phyloP scores from a whole-genome alignment of 2,797 vertebrate species.

The Neostethus bicornis region DNA sequence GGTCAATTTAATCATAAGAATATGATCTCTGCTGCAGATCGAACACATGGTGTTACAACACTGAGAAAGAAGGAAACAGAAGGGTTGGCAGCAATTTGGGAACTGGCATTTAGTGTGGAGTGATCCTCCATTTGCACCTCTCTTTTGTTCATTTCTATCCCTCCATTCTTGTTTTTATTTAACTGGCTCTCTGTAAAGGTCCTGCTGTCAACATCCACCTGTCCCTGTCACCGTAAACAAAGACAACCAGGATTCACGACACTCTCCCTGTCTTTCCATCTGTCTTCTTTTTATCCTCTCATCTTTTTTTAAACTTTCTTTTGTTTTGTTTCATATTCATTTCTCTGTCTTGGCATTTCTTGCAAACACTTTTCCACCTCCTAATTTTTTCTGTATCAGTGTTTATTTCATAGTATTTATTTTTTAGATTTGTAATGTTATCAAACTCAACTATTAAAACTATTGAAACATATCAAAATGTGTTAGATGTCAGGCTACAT shows the following conservation, averaged over 20 bases:
- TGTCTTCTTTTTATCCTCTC: slow-evolving; percentile 41
- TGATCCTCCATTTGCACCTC: slow-evolving; percentile 63
- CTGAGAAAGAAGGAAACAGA: slow-evolving; percentile 53
- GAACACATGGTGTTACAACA: slow-evolving; percentile 53
- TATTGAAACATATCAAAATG: too few relatives aligned
- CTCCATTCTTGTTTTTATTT: slow-evolving; percentile 68
- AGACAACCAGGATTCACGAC: slow-evolving; percentile 67
- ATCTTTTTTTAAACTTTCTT: slow-evolving; percentile 40
- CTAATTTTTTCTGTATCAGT: slow-evolving; percentile 14
- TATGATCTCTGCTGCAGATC: slow-evolving; percentile 47
- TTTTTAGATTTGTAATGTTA: slow-evolving; percentile 12
- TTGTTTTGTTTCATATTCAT: slow-evolving; percentile 30
- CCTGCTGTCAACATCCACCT: slow-evolving; percentile 77
- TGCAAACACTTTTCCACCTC: slow-evolving; percentile 7
- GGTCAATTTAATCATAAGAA: slow-evolving; percentile 24
- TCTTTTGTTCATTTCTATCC: slow-evolving; percentile 68
- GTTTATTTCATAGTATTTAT: slow-evolving; percentile 14
- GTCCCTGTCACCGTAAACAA: slow-evolving; percentile 79
- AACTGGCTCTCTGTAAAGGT: slow-evolving; percentile 73
- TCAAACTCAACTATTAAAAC: slow-evolving; percentile 1
- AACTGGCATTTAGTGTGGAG: slow-evolving; percentile 72
- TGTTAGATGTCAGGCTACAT: not conserved
- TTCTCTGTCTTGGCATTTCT: slow-evolving; percentile 12
- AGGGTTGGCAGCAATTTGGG: slow-evolving; percentile 64
- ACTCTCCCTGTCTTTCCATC: slow-evolving; percentile 49